Evolutionary conservation across 2,113 vertebrate species (phyloP), one percentile per base, ranked within the genome.

Genomic region (Stomatorhinus ivindoensis): DNA sequence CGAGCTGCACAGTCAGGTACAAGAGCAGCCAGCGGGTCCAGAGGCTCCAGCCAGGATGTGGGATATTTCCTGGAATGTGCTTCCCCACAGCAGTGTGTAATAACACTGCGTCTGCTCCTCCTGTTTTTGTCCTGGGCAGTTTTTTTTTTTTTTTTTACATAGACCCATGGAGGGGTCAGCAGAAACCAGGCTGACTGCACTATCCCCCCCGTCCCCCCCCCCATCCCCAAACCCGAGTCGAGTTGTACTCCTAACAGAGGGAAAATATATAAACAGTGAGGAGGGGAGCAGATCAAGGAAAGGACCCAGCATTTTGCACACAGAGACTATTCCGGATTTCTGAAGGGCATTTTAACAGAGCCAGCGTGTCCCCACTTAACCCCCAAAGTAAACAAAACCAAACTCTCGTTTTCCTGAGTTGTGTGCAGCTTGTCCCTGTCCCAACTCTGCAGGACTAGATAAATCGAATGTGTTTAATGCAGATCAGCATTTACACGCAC

Each of bases 31-130:
- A 92, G 90, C 90, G 92, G 95, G 93, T 93, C 93, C 85, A 91
- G 89, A 93, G 93, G 93, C 92, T 92, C 91, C 88, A 91, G 93
- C 91, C 95, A 96, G 96, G 96, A 96, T 95, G 95, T 93, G 93
- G 95, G 94, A 96, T 94, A 96, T 96, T 96, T 96, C 96, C 96
- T 96, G 96, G 96, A 96, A 96, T 96, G 95, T 94, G 91, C 84
- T 94, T 92, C 93, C 93, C 94, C 89, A 90, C 93, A 92, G 93
- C 94, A 93, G 53, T 65, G 94, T 94, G 94, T 93, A 96, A 96
- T 93, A 95, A 95, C 95, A 95, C 93, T 48, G 53, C n/a, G 42
- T 90, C 91, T 44, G 19, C 90, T 21, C 90, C 93, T 93, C 92
- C 92, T 93, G 91, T 93, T 94, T 94, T 93, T 89, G 92, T 94